Evolutionary conservation across 2,113 vertebrate species (phyloP), one percentile per base, ranked within the genome.

Genomic region (Boulengeromyrus knoepffleri): DNA sequence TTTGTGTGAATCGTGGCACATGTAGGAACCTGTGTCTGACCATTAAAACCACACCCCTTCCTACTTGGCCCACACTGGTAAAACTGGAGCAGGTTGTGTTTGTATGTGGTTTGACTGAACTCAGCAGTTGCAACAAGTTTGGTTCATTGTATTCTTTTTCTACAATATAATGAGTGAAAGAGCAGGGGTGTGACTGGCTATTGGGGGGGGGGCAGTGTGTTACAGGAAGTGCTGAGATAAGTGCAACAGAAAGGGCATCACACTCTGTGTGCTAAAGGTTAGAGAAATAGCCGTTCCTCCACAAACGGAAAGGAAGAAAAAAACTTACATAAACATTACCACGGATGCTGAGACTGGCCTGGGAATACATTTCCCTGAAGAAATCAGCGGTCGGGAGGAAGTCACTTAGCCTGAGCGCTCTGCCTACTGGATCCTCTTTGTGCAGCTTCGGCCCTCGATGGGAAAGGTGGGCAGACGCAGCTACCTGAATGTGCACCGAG

Each of bases 281-380:
- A 96, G 95, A 95, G 95, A 95, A 97, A 97, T 97, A 97, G 97
- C 96, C 96, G 97, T 96, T 97, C 95, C 96, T 97, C 96, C 96
- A 95, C 66, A n/a, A 91, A 84, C 77, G 58, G 42, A 45, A 84
- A 58, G 89, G 53, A 36, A 53, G 84, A 89, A 96, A 95, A 89
- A 96, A 96, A 96, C 95, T 96, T 97, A 97, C 96, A 97, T 97
- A 98, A 98, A 98, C 97, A 97, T 97, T 97, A 96, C 97, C 97
- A 96, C 96, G 97, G 97, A 97, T 97, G 97, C 95, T 96, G 97
- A 97, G 97, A 97, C 96, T 96, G 94, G 96, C 97, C 96, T 95
- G 95, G 97, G 96, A 96, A 97, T 97, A 97, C 96, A 97, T 97
- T 97, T 97, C 97, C 97, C 97, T 97, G 97, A 97, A 97, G 97